These are phyloP conservation scores for Gadus macrocephalus DNA, from an alignment of 2,113 vertebrate genomes.

Conservation along the genomic window DNA sequence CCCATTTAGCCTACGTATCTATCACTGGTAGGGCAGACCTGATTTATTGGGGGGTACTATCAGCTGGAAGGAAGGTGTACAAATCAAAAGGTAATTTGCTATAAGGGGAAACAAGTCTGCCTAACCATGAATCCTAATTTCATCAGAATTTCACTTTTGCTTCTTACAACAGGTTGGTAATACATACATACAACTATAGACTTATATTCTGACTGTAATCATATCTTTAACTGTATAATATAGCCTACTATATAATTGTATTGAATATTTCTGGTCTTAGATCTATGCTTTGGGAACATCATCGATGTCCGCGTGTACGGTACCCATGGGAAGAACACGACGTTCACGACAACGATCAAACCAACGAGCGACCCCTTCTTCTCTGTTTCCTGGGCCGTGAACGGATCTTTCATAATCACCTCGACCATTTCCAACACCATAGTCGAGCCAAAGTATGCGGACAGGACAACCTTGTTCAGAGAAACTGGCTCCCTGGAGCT, in stretches of 20 bases:
- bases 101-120: neutral
- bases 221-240: no score
- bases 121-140: constrained; percentile 12
- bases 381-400: constrained; percentile 37
- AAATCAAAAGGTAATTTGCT: no score
- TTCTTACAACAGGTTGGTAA: no score
- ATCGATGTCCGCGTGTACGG: constrained; percentile 16
- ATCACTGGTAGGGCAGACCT: no score
- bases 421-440: no score
- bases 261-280: constrained; percentile 14
- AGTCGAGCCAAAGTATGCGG: no score
- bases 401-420: neutral
- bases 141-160: constrained; percentile 5
- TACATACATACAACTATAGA: no score
- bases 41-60: no score
- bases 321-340: constrained; percentile 17
- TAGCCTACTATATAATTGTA: neutral
- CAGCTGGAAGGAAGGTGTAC: no score
- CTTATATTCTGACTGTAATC: no score
- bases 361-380: constrained; percentile 14
- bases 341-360: constrained; percentile 30
- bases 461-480: no score
- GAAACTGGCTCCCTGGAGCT: constrained; percentile 28
- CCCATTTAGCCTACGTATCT: no score
- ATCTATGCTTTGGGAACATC: constrained; percentile 10